Percentiles rank a stretch among this genome's conserved stretches.
phyloP scores from a whole-genome alignment of 2,888 invertebrate genomes.

The Drosophila colorata region DNA sequence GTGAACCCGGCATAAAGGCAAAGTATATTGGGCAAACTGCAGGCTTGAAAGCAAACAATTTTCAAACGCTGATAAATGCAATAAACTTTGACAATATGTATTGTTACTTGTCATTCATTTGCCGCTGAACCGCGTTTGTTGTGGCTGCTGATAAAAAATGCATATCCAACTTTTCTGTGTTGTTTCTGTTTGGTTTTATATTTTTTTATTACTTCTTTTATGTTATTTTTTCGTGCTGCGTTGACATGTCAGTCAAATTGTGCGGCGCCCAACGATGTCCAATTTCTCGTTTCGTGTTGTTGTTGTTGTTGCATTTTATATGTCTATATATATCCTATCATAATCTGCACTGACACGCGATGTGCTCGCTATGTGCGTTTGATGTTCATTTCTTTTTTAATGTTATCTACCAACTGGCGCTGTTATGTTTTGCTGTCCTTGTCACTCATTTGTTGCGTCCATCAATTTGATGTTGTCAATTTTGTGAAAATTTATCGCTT shows the following conservation, averaged over 20 bases:
- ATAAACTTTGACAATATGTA: constrained; percentile 68
- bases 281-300: constrained; percentile 46
- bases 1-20: constrained; percentile 23
- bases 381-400: constrained; percentile 51
- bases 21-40: constrained; percentile 28
- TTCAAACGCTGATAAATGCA: constrained; percentile 64
- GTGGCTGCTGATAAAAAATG: constrained; percentile 60
- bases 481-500: constrained; percentile 78
- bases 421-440: constrained; percentile 26
- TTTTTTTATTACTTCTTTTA: constrained; percentile 4
- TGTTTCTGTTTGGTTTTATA: constrained; percentile 12
- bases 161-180: constrained; percentile 45
- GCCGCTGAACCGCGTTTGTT: constrained; percentile 21
- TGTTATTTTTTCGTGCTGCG: constrained; percentile 23
- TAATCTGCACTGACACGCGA: constrained; percentile 81
- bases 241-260: constrained; percentile 77
- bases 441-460: constrained; percentile 68
- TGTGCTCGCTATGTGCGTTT: constrained; percentile 41
- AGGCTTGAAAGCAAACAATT: constrained; percentile 21
- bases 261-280: constrained; percentile 45
- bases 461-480: constrained; percentile 81
- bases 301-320: constrained; percentile 37
- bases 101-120: constrained; percentile 55
- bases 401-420: constrained; percentile 58
- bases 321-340: constrained; percentile 64